phyloP scores from a whole-genome alignment of 2,888 invertebrate genomes.

The Carpatolechia fugitivella region DNA sequence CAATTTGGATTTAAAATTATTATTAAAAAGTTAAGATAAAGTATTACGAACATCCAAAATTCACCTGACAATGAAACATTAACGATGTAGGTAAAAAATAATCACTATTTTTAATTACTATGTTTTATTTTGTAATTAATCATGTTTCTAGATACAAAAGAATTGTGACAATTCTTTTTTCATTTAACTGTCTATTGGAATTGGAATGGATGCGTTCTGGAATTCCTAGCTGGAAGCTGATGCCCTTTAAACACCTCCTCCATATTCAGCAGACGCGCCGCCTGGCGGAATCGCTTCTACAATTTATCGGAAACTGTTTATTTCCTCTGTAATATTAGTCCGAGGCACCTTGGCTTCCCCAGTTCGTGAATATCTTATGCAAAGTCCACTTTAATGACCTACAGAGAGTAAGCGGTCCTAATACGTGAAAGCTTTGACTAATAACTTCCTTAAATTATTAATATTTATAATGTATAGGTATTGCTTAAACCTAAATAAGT shows the following conservation, averaged over 20 bases:
- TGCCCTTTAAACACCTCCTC: constrained; percentile 36
- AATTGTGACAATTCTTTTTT: too few species aligned
- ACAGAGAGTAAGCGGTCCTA: background rate
- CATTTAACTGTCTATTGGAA: background rate
- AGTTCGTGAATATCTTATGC: constrained; percentile 4
- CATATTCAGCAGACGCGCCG: constrained; percentile 38
- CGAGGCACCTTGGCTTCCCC: background rate
- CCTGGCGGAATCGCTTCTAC: constrained; percentile 21
- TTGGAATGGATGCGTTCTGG: constrained; percentile 16
- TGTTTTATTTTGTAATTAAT: too few species aligned
- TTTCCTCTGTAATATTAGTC: constrained; percentile 24
- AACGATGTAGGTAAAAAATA: too few species aligned
- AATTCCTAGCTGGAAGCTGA: background rate
- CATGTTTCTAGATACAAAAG: too few species aligned
- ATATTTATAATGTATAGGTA: background rate
- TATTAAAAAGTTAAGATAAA: too few species aligned
- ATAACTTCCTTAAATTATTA: background rate
- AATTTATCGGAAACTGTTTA: constrained; percentile 31
- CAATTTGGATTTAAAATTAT: too few species aligned
- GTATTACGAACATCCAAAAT: too few species aligned
- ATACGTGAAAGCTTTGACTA: background rate
- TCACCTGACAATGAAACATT: too few species aligned
- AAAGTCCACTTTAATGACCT: background rate
- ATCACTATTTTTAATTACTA: too few species aligned
- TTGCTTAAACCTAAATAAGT: too few species aligned